phyloP scores from a whole-genome alignment of 2,113 vertebrate species.

The Origma solitaria region DNA sequence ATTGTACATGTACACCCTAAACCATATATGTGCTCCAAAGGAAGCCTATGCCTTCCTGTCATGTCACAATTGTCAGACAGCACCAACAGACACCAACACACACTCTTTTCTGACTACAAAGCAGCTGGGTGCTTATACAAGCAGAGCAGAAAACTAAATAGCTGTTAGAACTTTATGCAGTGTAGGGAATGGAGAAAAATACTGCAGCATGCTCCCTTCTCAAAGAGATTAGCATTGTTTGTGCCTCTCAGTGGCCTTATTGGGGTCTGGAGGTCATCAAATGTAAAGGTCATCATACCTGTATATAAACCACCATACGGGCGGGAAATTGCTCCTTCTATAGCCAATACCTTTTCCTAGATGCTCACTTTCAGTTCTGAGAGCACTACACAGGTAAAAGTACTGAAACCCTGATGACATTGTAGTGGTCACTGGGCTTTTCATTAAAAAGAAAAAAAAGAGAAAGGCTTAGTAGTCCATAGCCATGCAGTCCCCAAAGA shows the following conservation, averaged over 20 bases:
- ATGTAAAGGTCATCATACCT: not conserved
- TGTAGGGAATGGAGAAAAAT: not conserved
- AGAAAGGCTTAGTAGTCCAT: not conserved
- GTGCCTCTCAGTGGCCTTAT: not conserved
- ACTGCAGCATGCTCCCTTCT: not conserved
- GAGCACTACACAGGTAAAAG: not conserved
- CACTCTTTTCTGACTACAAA: not conserved
- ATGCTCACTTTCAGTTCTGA: not conserved
- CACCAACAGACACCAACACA: not conserved
- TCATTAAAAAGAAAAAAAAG: not conserved
- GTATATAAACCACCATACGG: too few species aligned
- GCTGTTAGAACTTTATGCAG: not conserved
- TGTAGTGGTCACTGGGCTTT: not conserved
- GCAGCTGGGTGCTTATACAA: not conserved
- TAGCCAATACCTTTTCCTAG: not conserved
- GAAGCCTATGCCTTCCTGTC: not conserved
- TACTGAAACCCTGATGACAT: not conserved
- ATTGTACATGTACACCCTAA: not conserved
- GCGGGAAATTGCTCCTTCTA: not conserved
- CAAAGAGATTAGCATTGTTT: not conserved
- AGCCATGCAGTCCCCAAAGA: not conserved
- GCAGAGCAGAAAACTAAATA: not conserved
- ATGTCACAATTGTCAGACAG: not conserved
- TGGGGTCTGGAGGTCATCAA: not conserved
- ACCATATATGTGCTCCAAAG: not conserved